Conservation (phyloP, 1,140 invertebrate genomes). For the Geopemphigus sp. region DNA sequence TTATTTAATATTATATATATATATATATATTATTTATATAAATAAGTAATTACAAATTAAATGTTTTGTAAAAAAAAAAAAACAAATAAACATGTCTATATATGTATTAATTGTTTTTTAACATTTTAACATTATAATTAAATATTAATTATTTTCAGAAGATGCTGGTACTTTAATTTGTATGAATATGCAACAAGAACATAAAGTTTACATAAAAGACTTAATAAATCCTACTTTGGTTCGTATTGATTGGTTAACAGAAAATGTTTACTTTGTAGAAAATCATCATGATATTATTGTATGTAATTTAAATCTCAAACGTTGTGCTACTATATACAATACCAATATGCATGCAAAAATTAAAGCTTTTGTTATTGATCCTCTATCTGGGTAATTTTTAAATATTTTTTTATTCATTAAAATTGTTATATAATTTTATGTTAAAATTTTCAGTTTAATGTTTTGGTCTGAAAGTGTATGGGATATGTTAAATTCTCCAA, state of each 20-base stretch:
- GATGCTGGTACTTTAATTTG: conserved; percentile 50
- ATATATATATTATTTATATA: no score
- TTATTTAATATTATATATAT: no score
- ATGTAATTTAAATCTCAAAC: conserved; percentile 50
- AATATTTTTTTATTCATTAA: neutral
- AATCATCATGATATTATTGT: conserved; percentile 49
- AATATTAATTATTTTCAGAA: conserved; percentile 43
- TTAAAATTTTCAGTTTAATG: conserved; percentile 61
- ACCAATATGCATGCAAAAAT: conserved; percentile 50
- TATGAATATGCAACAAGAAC: conserved; percentile 46
- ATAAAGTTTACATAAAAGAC: conserved; percentile 47
- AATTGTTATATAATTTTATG: neutral
- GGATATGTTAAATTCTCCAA: conserved; percentile 68
- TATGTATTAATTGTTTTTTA: no score
- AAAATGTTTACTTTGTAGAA: conserved; percentile 53
- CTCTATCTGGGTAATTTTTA: conserved; percentile 51
- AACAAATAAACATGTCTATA: no score
- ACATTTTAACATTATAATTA: no score
- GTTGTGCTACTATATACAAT: conserved; percentile 50
- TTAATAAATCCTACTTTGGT: conserved; percentile 52
- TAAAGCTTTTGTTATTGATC: conserved; percentile 53
- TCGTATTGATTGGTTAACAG: conserved; percentile 54
- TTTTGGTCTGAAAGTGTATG: conserved; percentile 84
- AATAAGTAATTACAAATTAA: no score
- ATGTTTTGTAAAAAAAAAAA: no score